Base-by-base conservation (phyloP, 2,888 invertebrate species). In the Ariolimax columbianus region DNA sequence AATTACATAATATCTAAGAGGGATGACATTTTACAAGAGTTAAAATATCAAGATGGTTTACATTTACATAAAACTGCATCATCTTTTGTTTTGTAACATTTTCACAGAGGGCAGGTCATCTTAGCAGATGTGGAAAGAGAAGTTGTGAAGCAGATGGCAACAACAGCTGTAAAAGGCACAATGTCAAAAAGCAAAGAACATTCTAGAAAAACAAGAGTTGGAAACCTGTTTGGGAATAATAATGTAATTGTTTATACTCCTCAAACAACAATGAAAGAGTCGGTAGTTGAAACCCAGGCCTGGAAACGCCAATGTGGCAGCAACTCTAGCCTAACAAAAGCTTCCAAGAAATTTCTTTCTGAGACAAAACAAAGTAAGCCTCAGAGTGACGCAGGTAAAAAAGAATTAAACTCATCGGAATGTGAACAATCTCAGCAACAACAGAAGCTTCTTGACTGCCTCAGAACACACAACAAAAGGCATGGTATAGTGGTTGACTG, bases 61-160 rank as follows among this genome's bases (percentile, higher is more conserved):
- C 47, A 47, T 47, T 47, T 47, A 47, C 47, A 47, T 14, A 55
- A 19, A 19, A 14, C 3, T 55, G 55, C 26, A 1, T 33, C 2
- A 66, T 17, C 9, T 33, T 66, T 66, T 33, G 1, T 66, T 33
- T 66, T 33, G 6, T 33, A 14, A 3, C 6, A 43, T 43, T 11
- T 80, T 43, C 68, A 80, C 84, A 84, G 84, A 75, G 84, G 84
- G 19, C 33, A 73, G 26, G 80, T 84, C 0, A 80, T 84, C 33
- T 51, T 84, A 40, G 84, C 84, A 30, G 80, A 84, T 66, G 80
- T 84, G n/a, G 84, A 84, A 33, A 79, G 75, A n/a, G 75, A 84
- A 51, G 84, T 84, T 73, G 70, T 80, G 19, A 70, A 80, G 73
- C 47, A 84, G 59, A 84, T 84, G 84, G 80, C 75, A 19, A 43